Evolutionary conservation across 2,797 vertebrate genomes (phyloP).

Genomic region (Chelonia mydas): DNA sequence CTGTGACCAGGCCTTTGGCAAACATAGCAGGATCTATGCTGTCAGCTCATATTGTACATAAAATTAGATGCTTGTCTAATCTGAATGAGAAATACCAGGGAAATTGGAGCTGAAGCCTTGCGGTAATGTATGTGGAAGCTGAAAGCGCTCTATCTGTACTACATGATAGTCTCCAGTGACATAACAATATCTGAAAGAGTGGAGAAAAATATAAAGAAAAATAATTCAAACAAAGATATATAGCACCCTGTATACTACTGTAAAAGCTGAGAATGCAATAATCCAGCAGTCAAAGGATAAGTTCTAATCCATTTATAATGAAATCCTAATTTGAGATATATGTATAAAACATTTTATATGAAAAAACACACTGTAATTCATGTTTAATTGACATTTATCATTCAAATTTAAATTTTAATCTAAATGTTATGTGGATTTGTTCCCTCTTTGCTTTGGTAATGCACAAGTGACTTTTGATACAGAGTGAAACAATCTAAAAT

Average conservation of each 20-base stretch:
- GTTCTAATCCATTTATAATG: slow-evolving; percentile 15
- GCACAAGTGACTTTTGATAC: slow-evolving; percentile 17
- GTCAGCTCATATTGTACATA: slow-evolving; percentile 84
- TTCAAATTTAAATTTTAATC: slow-evolving; percentile 33
- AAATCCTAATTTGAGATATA: slow-evolving; percentile 18
- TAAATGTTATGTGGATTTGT: not conserved
- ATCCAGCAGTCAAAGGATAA: not conserved
- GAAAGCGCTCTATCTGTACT: slow-evolving; percentile 54
- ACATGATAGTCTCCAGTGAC: slow-evolving; percentile 56
- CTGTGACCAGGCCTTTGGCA: slow-evolving; percentile 85
- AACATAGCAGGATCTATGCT: slow-evolving; percentile 85
- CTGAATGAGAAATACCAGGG: slow-evolving; percentile 83
- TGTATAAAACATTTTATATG: not conserved
- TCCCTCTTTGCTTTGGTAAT: slow-evolving; percentile 54
- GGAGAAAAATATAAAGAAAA: slow-evolving; percentile 49
- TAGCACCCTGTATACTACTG: not conserved
- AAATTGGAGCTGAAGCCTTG: slow-evolving; percentile 78
- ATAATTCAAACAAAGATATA: slow-evolving; percentile 42
- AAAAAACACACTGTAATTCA: slow-evolving; percentile 6
- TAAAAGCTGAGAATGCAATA: not conserved
- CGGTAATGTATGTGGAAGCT: slow-evolving; percentile 65
- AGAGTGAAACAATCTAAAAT: slow-evolving; percentile 43
- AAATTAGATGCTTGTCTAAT: slow-evolving; percentile 84
- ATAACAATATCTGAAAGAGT: slow-evolving; percentile 58
- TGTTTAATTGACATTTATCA: slow-evolving; percentile 41